phyloP scores from a whole-genome alignment of 2,888 invertebrate species.

The Tenthredo scrophulariae region DNA sequence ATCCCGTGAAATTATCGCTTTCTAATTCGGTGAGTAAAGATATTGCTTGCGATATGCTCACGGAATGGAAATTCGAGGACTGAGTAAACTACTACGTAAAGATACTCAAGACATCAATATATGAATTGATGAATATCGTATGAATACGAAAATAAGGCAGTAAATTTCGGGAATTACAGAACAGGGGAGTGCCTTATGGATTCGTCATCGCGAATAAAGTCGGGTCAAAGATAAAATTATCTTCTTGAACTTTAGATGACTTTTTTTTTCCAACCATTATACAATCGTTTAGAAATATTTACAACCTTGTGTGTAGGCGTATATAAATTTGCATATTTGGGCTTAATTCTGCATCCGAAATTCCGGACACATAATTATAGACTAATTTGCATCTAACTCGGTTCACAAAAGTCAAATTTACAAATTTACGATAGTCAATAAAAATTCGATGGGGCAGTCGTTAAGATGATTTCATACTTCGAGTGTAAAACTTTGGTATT shows the following conservation, averaged over 20 bases:
- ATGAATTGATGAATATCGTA: neutral
- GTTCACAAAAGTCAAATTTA: too few species aligned
- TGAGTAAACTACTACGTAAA: neutral
- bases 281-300: neutral
- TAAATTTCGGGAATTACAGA: neutral
- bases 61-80: neutral
- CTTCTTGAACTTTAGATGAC: neutral
- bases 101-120: neutral
- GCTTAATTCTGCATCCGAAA: neutral
- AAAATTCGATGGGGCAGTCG: neutral
- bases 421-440: neutral
- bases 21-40: slow-evolving; percentile 33
- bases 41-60: neutral
- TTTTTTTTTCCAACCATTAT: neutral
- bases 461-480: neutral
- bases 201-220: neutral
- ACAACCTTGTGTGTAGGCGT: neutral
- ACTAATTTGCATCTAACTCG: neutral
- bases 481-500: neutral
- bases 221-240: neutral
- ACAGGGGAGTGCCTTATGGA: neutral
- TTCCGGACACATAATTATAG: neutral
- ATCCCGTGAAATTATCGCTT: slow-evolving; percentile 22
- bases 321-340: neutral
- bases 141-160: neutral